Evolutionary conservation across 2,888 invertebrate species (phyloP), one percentile per base, ranked within the genome.

Genomic region (Drosophila mimica): DNA sequence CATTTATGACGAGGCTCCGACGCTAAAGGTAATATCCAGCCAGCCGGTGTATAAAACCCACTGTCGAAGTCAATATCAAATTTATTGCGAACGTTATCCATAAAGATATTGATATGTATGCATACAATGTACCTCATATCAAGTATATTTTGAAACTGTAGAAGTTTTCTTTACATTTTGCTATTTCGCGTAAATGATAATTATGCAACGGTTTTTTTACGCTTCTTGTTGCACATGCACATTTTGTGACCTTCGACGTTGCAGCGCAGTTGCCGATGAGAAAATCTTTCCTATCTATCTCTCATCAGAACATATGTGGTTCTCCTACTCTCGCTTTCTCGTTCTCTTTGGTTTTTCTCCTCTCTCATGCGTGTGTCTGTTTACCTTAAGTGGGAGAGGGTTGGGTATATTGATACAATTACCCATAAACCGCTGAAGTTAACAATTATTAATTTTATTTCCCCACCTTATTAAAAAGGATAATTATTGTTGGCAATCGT

Each of bases 1-100:
- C 60, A 88, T 88, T 70, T 93, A 91, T 75, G 92, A 92, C 74
- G 92, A 90, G 74, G 74, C 73, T 40, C 91, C 92, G 34, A 76
- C 87, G 54, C 76, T 92, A 25, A 91, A 93, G 93, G 92, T 92
- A 93, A 73, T 15, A 9, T 43, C 30, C 25, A 53, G 25, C 31
- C 33, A 36, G 36, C 30, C 33, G 30, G 15, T 15, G 8, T 46
- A 33, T 53, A 56, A 63, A 71, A 60, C 56, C 31, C 51, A 43
- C 8, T 53, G 49, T 46, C 62, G 70, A 43, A 65, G 66, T 71
- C 80, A 62, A 46, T 34, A 31, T 30, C 56, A 62, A 60, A 33
- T 33, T 49, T 7, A 57, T 38, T 56, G 28, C 28, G 54, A 31
- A 38, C 20, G 38, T 43, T 81, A 69, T 69, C 72, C 73, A 83